Conservation (phyloP, 53 echinoderm and acorn worm species). For the Crossaster papposus region DNA sequence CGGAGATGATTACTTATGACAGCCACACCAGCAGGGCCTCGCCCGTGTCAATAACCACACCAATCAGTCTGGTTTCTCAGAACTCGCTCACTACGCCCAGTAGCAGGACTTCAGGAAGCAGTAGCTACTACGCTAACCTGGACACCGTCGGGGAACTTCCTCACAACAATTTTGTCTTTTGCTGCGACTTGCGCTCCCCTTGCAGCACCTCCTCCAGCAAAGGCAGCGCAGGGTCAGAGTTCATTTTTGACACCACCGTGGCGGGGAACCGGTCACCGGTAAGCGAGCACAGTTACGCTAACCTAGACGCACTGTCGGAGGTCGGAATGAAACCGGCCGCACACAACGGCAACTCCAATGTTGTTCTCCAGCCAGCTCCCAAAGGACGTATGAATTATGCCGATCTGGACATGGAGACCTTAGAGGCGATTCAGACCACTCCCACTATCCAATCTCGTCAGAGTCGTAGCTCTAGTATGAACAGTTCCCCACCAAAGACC, state of each 20-base stretch:
- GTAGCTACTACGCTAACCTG: constrained; percentile 89
- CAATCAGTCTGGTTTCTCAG: constrained; percentile 21
- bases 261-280: constrained; percentile 74
- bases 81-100: constrained; percentile 26
- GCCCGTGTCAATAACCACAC: constrained; percentile 27
- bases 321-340: constrained; percentile 42
- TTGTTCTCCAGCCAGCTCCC: constrained; percentile 85
- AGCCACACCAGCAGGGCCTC: constrained; percentile 14
- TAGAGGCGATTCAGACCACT: constrained; percentile 44
- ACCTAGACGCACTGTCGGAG: constrained; percentile 73
- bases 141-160: constrained; percentile 92
- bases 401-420: constrained; percentile 82
- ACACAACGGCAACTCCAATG: constrained; percentile 22
- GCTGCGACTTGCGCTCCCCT: constrained; percentile 74
- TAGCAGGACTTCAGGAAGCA: constrained; percentile 36
- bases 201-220: constrained; percentile 76
- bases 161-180: constrained; percentile 70
- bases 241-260: constrained; percentile 70
- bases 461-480: constrained; percentile 76
- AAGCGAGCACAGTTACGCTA: constrained; percentile 85
- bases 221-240: constrained; percentile 79
- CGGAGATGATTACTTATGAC: constrained; percentile 12
- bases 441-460: constrained; percentile 20
- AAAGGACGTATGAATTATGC: constrained; percentile 93
- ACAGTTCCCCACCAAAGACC: constrained; percentile 84